These are phyloP conservation scores for Machimus atricapillus DNA, from an alignment of 2,888 invertebrate species.

Conservation along the genomic window DNA sequence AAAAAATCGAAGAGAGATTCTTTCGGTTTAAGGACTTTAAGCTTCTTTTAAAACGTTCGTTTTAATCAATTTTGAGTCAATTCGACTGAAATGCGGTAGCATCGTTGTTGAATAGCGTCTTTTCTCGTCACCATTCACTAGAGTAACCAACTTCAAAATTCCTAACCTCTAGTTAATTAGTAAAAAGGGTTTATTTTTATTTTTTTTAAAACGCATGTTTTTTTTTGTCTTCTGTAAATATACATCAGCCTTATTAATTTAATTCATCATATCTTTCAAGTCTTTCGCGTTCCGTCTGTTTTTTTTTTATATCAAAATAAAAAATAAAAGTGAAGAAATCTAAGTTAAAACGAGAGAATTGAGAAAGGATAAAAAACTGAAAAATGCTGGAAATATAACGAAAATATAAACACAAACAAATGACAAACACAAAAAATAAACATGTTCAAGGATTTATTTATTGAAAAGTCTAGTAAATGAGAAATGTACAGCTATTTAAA, in stretches of 20 bases:
- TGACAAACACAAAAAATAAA: neutral
- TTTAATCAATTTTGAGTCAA: neutral
- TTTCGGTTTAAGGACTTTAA: neutral
- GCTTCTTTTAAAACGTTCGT: neutral
- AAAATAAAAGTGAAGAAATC: neutral
- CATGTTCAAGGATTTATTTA: conserved; percentile 24
- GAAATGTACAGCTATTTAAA: conserved; percentile 29
- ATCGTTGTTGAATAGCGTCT: neutral
- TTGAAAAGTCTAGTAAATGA: conserved; percentile 11
- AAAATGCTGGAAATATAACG: neutral
- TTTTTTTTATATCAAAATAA: neutral
- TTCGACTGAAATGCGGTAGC: neutral
- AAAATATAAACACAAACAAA: neutral
- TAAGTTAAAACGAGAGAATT: neutral
- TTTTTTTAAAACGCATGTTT: neutral
- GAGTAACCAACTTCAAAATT: neutral
- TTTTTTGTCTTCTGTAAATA: neutral
- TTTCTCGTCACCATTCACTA: neutral
- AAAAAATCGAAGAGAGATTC: neutral
- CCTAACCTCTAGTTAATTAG: neutral
- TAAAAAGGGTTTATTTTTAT: neutral
- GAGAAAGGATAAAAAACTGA: neutral
- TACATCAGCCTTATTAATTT: conserved; percentile 27
- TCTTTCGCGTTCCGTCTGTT: conserved; percentile 19
- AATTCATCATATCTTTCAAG: conserved; percentile 16